Evolutionary conservation across 2,113 vertebrate species (phyloP).

Genomic region (Laterallus jamaicensis): DNA sequence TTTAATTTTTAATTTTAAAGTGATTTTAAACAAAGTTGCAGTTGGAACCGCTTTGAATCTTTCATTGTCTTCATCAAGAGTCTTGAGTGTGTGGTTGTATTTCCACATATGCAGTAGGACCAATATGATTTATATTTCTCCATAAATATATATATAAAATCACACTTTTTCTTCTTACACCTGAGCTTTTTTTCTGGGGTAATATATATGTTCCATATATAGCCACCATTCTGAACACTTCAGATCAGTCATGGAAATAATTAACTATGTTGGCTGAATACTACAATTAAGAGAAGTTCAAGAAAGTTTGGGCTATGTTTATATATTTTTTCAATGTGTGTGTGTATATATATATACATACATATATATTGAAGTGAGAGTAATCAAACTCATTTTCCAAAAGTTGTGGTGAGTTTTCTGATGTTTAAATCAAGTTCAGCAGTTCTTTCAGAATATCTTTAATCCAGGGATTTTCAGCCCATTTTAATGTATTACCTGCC

Average conservation of each 20-base stretch:
- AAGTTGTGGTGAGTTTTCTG: not conserved
- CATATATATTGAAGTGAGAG: not conserved
- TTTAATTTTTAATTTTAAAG: not conserved
- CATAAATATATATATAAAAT: not conserved
- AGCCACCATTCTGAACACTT: not conserved
- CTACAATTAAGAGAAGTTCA: not conserved
- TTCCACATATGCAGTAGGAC: not conserved
- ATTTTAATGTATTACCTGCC: slow-evolving; percentile 47
- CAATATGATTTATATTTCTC: not conserved
- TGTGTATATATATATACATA: too few relatives aligned
- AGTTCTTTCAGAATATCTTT: slow-evolving; percentile 19
- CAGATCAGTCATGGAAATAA: not conserved
- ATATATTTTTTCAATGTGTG: not conserved
- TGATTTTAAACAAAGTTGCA: not conserved
- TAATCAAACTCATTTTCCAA: slow-evolving; percentile 3
- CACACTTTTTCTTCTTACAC: not conserved
- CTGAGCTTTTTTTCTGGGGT: not conserved
- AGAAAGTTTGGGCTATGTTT: not conserved
- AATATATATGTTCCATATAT: not conserved
- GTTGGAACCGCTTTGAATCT: not conserved
- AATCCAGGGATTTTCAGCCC: not conserved
- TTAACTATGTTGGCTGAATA: not conserved
- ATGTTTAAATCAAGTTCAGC: slow-evolving; percentile 7
- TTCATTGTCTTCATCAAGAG: not conserved
- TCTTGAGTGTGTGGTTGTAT: not conserved